Conservation (phyloP, 2,113 vertebrate genomes). For the Zingel zingel region DNA sequence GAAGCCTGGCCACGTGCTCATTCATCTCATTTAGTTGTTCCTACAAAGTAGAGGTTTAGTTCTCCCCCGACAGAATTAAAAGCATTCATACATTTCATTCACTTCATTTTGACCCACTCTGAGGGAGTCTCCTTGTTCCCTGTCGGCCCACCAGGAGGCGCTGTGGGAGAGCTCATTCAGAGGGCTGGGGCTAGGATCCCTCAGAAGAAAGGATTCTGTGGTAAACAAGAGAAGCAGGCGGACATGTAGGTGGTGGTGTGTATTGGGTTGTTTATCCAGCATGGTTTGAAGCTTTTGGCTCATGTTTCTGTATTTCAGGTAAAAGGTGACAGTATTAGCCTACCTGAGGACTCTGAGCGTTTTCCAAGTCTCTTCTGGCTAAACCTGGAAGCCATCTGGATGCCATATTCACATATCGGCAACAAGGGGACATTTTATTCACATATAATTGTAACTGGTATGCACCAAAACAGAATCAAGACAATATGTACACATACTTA, state of each 20-base stretch:
- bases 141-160: constrained; percentile 47
- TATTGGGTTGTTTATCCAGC: neutral
- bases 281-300: neutral
- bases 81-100: neutral
- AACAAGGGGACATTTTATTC: neutral
- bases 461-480: neutral
- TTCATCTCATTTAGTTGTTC: constrained; percentile 78
- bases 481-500: neutral
- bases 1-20: constrained; percentile 74
- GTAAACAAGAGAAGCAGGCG: neutral
- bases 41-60: constrained; percentile 44
- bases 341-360: constrained; percentile 48
- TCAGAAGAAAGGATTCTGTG: constrained; percentile 20
- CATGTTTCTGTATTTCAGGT: neutral
- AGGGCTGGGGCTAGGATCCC: constrained; percentile 34
- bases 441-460: neutral
- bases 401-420: neutral
- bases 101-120: constrained; percentile 53
- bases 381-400: constrained; percentile 61
- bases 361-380: constrained; percentile 25
- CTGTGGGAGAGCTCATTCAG: constrained; percentile 1
- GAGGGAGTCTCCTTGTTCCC: constrained; percentile 39
- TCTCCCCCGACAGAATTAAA: neutral
- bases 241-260: neutral
- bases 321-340: neutral